phyloP scores from a whole-genome alignment of 2,797 vertebrate species.

The Danionella dracula region DNA sequence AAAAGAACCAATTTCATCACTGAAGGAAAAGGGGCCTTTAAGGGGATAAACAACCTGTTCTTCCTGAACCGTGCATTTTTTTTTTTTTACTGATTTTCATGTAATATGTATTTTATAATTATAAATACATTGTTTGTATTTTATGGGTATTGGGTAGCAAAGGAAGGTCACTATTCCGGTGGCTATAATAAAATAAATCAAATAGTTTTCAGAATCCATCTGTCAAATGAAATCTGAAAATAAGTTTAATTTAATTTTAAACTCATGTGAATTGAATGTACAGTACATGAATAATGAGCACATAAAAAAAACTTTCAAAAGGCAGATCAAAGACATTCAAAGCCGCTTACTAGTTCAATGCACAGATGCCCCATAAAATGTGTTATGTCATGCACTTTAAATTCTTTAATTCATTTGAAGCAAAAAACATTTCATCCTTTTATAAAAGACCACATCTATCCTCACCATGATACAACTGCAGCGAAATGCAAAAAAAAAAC shows the following conservation, averaged over 20 bases:
- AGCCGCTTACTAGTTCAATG: neutral
- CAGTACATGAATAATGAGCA: neutral
- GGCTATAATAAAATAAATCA: no score
- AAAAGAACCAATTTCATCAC: constrained; percentile 4
- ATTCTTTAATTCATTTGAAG: neutral
- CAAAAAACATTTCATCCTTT: neutral
- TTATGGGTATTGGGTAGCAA: no score
- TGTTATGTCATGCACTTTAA: neutral
- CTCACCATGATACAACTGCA: neutral
- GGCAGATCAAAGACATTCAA: neutral
- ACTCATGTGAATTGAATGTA: no score
- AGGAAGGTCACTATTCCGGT: no score
- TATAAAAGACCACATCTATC: neutral
- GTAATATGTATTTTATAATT: no score
- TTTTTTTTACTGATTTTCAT: no score
- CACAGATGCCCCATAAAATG: neutral
- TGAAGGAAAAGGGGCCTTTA: neutral
- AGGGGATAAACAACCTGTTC: no score
- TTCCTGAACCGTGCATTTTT: neutral
- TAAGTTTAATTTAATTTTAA: no score
- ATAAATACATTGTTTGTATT: no score
- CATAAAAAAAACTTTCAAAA: neutral
- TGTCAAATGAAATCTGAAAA: no score
- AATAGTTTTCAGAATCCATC: no score
- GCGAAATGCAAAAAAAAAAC: neutral